These are phyloP conservation scores for Osmerus eperlanus DNA, from an alignment of 2,113 vertebrate genomes.

Conservation along the genomic window DNA sequence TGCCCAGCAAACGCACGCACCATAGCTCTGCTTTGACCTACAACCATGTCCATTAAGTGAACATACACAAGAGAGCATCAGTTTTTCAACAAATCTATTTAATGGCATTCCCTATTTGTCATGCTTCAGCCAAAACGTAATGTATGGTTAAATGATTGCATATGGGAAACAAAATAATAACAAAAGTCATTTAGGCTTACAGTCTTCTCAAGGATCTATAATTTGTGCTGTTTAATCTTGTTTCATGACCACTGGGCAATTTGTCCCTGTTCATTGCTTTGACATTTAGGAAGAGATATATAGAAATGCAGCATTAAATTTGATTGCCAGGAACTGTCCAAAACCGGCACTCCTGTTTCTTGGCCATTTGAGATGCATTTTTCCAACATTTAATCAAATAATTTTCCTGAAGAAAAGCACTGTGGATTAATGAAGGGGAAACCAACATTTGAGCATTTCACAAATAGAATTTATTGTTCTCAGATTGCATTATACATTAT, in stretches of 20 bases:
- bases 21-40: too few species aligned
- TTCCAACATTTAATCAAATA: slow-evolving; percentile 38
- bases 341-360: slow-evolving; percentile 32
- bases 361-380: slow-evolving; percentile 30
- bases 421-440: slow-evolving; percentile 33
- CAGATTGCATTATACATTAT: slow-evolving; percentile 9
- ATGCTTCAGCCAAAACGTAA: not conserved
- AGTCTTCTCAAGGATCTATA: not conserved
- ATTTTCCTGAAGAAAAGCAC: slow-evolving; percentile 16
- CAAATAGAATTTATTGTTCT: slow-evolving; percentile 3
- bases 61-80: too few species aligned
- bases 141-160: not conserved
- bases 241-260: not conserved
- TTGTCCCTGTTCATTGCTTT: not conserved
- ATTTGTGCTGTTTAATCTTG: not conserved
- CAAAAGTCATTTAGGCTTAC: not conserved
- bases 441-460: slow-evolving; percentile 6
- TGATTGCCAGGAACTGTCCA: slow-evolving; percentile 43
- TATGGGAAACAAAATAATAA: not conserved
- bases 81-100: slow-evolving; percentile 6
- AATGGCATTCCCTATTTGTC: not conserved
- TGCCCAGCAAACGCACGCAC: too few species aligned
- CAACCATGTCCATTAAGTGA: too few species aligned
- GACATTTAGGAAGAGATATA: slow-evolving; percentile 31
- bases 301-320: slow-evolving; percentile 45